Conservation (phyloP, 2,797 vertebrate species). For the Bufotes viridis region DNA sequence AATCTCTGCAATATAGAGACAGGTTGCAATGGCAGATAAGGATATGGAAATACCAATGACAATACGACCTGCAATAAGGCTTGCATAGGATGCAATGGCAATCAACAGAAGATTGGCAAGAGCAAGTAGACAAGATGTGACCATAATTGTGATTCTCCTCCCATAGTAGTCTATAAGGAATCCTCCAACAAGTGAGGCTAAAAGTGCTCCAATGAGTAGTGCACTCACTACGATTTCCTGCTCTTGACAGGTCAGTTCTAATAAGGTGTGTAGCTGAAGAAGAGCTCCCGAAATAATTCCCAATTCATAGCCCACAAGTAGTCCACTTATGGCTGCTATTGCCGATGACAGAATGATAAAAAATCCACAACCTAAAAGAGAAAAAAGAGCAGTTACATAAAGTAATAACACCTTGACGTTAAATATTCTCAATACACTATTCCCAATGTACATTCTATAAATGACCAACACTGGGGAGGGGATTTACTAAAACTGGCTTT, state of each 20-base stretch:
- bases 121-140: constrained; percentile 82
- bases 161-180: constrained; percentile 89
- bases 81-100: constrained; percentile 76
- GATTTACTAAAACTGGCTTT: too few species aligned
- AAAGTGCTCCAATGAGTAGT: constrained; percentile 87
- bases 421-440: too few species aligned
- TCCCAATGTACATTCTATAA: too few species aligned
- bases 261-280: constrained; percentile 84
- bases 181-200: constrained; percentile 86
- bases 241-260: constrained; percentile 85
- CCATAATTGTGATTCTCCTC: constrained; percentile 84
- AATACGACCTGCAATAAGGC: constrained; percentile 81
- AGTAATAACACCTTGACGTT: neutral
- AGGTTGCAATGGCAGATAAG: constrained; percentile 87
- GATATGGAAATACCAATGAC: constrained; percentile 89
- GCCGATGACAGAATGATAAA: constrained; percentile 83
- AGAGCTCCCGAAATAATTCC: constrained; percentile 92
- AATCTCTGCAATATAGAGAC: constrained; percentile 94
- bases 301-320: constrained; percentile 93
- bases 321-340: constrained; percentile 88
- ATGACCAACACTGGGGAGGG: too few species aligned
- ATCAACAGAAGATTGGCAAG: constrained; percentile 81
- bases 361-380: constrained; percentile 80
- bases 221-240: constrained; percentile 93
- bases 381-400: neutral